These are phyloP conservation scores for Holacanthus passer DNA, from an alignment of 2,113 vertebrate genomes.

Conservation along the genomic window DNA sequence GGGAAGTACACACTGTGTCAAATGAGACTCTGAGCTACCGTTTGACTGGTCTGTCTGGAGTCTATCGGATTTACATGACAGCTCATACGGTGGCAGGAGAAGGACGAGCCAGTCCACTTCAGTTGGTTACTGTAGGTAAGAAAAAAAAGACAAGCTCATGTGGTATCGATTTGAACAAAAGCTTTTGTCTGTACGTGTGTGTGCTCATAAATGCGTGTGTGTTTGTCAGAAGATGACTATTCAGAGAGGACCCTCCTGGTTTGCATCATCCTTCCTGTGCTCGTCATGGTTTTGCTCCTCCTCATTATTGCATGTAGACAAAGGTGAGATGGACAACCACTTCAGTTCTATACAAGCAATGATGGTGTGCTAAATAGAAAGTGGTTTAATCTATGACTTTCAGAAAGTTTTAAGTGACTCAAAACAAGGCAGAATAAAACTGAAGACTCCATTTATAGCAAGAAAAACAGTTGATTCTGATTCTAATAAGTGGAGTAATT, in stretches of 20 bases:
- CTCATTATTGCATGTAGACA: neutral
- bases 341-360: neutral
- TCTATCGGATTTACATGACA: neutral
- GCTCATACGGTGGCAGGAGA: slow-evolving; percentile 5
- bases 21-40: neutral
- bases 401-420: no score
- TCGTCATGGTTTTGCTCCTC: neutral
- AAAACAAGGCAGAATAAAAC: neutral
- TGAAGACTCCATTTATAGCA: neutral
- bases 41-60: neutral
- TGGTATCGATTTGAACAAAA: neutral
- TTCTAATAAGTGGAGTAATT: neutral
- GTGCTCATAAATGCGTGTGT: slow-evolving; percentile 1
- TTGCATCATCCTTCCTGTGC: neutral
- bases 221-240: slow-evolving; percentile 6
- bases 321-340: neutral
- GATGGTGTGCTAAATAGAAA: neutral
- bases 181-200: neutral
- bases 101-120: neutral
- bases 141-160: neutral
- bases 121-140: slow-evolving; percentile 17
- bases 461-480: neutral
- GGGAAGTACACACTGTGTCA: neutral
- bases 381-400: neutral
- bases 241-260: neutral